Conservation (phyloP, 2,113 vertebrate species). For the Trochalopteron elliotii region DNA sequence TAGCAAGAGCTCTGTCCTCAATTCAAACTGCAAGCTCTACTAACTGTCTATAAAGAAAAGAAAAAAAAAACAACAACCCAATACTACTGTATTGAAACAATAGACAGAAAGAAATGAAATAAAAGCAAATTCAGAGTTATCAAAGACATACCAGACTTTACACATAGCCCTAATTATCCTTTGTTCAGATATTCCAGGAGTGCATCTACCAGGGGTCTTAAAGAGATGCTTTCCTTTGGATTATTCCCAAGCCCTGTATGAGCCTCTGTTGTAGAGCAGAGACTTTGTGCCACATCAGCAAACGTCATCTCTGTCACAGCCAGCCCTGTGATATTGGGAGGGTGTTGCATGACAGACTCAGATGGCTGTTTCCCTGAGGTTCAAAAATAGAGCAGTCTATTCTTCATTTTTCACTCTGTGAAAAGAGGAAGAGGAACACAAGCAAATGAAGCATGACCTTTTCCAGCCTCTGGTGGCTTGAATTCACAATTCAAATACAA, state of each 20-base stretch:
- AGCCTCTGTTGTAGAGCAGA: neutral
- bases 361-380: neutral
- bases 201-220: neutral
- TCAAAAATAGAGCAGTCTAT: neutral
- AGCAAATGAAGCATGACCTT: neutral
- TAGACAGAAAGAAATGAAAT: neutral
- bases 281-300: neutral
- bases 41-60: neutral
- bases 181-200: neutral
- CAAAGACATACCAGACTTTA: neutral
- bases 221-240: neutral
- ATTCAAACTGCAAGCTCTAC: neutral
- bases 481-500: neutral
- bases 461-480: accelerated
- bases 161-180: neutral
- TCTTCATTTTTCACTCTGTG: neutral
- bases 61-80: neutral
- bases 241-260: neutral
- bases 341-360: neutral
- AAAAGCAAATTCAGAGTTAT: neutral
- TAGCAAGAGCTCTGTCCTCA: neutral
- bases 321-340: neutral
- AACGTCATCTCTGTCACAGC: accelerated
- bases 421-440: neutral
- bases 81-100: neutral